Evolutionary conservation across 2,888 invertebrate species (phyloP).

Genomic region (Merodon equestris): DNA sequence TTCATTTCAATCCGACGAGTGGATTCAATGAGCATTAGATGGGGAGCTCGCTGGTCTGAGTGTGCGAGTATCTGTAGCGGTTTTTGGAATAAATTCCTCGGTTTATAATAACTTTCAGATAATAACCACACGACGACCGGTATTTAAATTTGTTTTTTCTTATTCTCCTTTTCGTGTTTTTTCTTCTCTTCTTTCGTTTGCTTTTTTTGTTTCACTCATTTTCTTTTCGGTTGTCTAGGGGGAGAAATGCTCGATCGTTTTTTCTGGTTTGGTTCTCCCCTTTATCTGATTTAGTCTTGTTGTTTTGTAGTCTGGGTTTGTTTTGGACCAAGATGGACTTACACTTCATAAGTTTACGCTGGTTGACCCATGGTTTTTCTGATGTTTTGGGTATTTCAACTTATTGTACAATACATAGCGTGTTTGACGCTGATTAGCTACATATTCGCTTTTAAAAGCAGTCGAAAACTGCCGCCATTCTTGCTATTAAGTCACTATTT

Average conservation of each 20-base stretch:
- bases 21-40: slow-evolving; percentile 24
- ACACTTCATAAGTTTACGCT: slow-evolving; percentile 20
- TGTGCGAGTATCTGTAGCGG: not conserved
- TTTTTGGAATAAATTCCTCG: slow-evolving; percentile 50
- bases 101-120: slow-evolving; percentile 55
- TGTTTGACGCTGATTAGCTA: too few species aligned
- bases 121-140: slow-evolving; percentile 55
- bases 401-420: too few species aligned
- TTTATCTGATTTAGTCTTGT: too few species aligned
- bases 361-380: too few species aligned
- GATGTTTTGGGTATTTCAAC: too few species aligned
- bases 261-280: too few species aligned
- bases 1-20: not conserved
- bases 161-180: slow-evolving; percentile 21
- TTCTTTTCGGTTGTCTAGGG: not conserved
- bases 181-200: slow-evolving; percentile 11
- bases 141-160: slow-evolving; percentile 47
- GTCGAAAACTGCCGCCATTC: too few species aligned
- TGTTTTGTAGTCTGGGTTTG: too few species aligned
- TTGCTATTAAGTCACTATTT: too few species aligned
- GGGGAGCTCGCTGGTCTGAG: too few species aligned
- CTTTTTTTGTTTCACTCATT: too few species aligned
- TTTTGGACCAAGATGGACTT: not conserved
- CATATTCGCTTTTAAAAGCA: too few species aligned
- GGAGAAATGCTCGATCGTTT: not conserved